These are phyloP conservation scores for Eidolon dupreanum DNA, from an alignment of 2,797 vertebrate species.

Conservation along the genomic window DNA sequence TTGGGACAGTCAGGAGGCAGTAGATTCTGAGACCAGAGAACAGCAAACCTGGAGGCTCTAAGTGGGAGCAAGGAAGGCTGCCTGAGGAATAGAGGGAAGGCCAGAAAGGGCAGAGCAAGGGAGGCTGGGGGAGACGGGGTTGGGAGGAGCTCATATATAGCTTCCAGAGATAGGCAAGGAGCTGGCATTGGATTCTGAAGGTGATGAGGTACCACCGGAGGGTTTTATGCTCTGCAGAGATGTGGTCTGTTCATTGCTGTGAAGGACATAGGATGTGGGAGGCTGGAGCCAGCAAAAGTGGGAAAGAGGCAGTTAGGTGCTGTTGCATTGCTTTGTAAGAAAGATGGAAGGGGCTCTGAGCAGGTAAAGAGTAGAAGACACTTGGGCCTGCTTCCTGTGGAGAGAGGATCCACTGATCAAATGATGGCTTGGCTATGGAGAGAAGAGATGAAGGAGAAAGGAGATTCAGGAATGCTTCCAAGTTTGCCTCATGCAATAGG, in stretches of 20 bases:
- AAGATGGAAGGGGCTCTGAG: not conserved
- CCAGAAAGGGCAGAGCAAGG: not conserved
- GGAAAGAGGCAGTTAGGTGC: not conserved
- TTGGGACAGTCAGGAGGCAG: too few species aligned
- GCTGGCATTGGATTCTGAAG: not conserved
- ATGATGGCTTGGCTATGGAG: not conserved
- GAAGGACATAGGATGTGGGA: not conserved
- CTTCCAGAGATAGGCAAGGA: not conserved
- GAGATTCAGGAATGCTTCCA: not conserved
- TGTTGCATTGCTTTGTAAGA: rapidly evolving
- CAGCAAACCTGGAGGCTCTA: not conserved
- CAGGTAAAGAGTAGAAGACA: not conserved
- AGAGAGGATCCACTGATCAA: not conserved
- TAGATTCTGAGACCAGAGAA: not conserved
- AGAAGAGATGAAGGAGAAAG: not conserved
- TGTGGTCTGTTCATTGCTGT: not conserved
- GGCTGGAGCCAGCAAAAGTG: not conserved
- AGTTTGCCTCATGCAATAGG: not conserved
- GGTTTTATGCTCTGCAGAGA: too few species aligned
- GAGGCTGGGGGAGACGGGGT: rapidly evolving
- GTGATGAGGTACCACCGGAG: not conserved
- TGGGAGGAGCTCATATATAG: rapidly evolving
- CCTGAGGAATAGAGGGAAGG: not conserved
- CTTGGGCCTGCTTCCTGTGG: rapidly evolving
- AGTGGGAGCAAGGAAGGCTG: not conserved